A percentile compares a stretch with the other conserved stretches of the same genome.
Evolutionary conservation across 1,140 invertebrate genomes (phyloP).

Genomic region (Cyphomyrmex costatus): DNA sequence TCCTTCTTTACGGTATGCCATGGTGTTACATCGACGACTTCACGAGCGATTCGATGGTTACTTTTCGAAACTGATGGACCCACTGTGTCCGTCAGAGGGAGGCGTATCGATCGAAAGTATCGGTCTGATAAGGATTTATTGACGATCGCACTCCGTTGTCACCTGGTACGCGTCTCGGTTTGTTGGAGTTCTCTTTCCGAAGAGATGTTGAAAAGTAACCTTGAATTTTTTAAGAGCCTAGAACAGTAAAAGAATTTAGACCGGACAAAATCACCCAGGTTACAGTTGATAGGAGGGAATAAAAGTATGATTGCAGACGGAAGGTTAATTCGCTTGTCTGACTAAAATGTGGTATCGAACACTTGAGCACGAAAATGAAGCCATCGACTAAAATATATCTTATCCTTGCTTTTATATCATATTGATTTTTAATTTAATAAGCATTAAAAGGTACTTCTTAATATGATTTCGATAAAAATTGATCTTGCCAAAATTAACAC

Average conservation of each 20-base stretch:
- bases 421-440: background rate
- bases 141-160: slow-evolving; percentile 34
- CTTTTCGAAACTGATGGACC: slow-evolving; percentile 58
- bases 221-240: too few relatives aligned
- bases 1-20: slow-evolving; percentile 14
- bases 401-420: background rate
- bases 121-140: slow-evolving; percentile 58
- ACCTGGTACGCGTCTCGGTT: background rate
- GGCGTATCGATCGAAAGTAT: slow-evolving; percentile 47
- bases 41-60: slow-evolving; percentile 49
- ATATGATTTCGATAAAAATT: background rate
- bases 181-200: background rate
- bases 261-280: too few relatives aligned
- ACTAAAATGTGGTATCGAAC: slow-evolving; percentile 1
- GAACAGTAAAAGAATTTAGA: too few relatives aligned
- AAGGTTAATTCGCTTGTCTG: background rate
- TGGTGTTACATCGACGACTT: slow-evolving; percentile 57
- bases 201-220: too few relatives aligned
- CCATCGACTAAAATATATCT: background rate
- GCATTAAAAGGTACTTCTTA: background rate
- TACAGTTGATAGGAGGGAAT: too few relatives aligned
- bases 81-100: background rate
- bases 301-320: too few relatives aligned
- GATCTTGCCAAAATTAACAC: background rate
- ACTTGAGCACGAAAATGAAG: background rate